Percentiles rank a stretch among this genome's conserved stretches.
phyloP scores from a whole-genome alignment of 2,888 invertebrate genomes.

The Lampropteryx suffumata region DNA sequence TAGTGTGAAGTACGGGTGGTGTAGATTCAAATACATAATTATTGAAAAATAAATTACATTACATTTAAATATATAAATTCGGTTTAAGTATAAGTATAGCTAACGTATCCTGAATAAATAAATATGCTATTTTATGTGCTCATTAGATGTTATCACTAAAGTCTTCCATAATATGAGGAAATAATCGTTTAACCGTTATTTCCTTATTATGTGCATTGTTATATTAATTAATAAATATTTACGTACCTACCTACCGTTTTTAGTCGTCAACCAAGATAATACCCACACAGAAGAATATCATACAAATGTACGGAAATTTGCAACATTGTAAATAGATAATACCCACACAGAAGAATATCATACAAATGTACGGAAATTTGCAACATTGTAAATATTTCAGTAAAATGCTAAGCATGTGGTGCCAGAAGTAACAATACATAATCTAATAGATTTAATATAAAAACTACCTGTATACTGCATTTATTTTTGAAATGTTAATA shows the following conservation, averaged over 20 bases:
- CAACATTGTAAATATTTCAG: constrained; percentile 55
- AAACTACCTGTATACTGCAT: constrained; percentile 25
- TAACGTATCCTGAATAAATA: constrained; percentile 10
- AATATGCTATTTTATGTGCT: constrained; percentile 33
- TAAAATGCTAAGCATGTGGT: constrained; percentile 78
- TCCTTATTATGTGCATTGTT: constrained; percentile 32
- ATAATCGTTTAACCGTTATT: constrained; percentile 30
- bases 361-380: constrained; percentile 11
- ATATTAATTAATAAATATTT: constrained; percentile 40
- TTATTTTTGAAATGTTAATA: constrained; percentile 21
- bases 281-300: constrained; percentile 25
- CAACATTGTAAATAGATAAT: constrained; percentile 52
- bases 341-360: constrained; percentile 25
- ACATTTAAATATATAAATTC: constrained; percentile 30
- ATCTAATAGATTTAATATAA: constrained; percentile 36
- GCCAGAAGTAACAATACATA: constrained; percentile 72
- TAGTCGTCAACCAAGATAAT: constrained; percentile 40
- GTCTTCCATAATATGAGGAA: constrained; percentile 60
- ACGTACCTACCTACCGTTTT: constrained; percentile 34
- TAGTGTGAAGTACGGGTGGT: constrained; percentile 62
- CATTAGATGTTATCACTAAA: constrained; percentile 52
- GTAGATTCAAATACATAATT: constrained; percentile 33
- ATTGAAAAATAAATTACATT: constrained; percentile 18
- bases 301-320: constrained; percentile 11
- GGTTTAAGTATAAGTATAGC: background rate